These are phyloP conservation scores for Alviniconcha marisindica DNA, from an alignment of 1,140 invertebrate genomes.

Conservation along the genomic window DNA sequence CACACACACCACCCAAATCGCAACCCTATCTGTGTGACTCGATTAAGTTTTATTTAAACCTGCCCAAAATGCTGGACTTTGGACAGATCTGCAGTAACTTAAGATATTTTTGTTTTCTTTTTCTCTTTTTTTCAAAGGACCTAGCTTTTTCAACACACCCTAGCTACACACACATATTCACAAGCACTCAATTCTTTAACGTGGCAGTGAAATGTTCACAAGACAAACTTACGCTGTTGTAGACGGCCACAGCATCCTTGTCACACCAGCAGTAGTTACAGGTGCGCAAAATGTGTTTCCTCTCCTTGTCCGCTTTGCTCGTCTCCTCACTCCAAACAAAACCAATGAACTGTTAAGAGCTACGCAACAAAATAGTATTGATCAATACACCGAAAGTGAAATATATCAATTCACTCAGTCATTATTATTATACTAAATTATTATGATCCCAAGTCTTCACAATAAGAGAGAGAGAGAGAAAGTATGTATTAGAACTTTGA, in stretches of 20 bases:
- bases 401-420: not conserved
- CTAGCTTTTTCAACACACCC: not conserved
- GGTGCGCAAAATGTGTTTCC: constrained; percentile 54
- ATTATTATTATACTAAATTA: not conserved
- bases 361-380: no score
- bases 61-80: not conserved
- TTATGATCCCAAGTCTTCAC: not conserved
- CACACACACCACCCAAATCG: no score
- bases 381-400: no score
- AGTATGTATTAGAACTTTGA: no score
- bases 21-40: no score
- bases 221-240: constrained; percentile 60
- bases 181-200: no score
- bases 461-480: no score
- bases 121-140: not conserved
- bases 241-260: constrained; percentile 54
- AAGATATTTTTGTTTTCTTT: not conserved
- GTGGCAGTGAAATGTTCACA: no score
- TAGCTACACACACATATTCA: not conserved
- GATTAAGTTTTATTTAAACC: no score
- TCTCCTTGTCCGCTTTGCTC: constrained; percentile 42
- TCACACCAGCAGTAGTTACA: constrained; percentile 68
- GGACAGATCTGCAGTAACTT: not conserved
- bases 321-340: constrained; percentile 49
- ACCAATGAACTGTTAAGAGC: no score